Base-by-base conservation (phyloP, 2,888 invertebrate species). In the Agriotes lineatus region DNA sequence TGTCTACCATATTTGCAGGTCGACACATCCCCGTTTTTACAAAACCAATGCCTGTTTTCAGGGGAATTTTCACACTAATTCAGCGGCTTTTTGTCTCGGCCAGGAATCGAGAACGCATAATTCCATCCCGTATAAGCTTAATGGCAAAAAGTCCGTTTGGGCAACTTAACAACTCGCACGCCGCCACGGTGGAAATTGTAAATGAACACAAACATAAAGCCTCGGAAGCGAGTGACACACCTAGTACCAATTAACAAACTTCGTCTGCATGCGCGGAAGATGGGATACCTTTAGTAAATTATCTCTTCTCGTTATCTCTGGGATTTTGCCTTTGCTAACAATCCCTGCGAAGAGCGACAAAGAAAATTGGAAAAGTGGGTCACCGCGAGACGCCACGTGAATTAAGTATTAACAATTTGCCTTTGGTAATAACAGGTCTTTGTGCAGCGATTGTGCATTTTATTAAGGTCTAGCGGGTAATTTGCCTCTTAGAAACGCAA, bases 141-240 rank as follows among this genome's bases (percentile, higher is more conserved):
- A 35, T 18, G 14, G 9, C 12, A 48, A 48, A n/a, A 12, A 10
- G 50, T 50, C 25, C 14, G 4, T 30, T 50, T 30, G 12, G 20
- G 6, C 19, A 1, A 12, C 3, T 22, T 45, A 16, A 19, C 12
- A 50, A 30, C 16, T 25, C 14, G 50, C 30, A 50, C 25, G 30
- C 6, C 14, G 10, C 20, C 20, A 14, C 48, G 61, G 45, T 37
- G 22, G n/a, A 57, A 44, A 37, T 18, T 25, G 57, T 10, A 56
- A 56, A 65, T 57, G 54, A 56, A 56, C 45, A 59, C 37, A 25
- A 37, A 59, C 42, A 65, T 59, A 44, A 59, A 65, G 39, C 37
- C 45, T 57, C 33, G 48, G 45, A 45, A 69, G 35, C 20, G 45
- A 65, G 45, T 30, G 44, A 44, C 25, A 44, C 30, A 59, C 59